A percentile compares a stretch with the other conserved stretches of the same genome.
Evolutionary conservation across 2,888 invertebrate species (phyloP).

Genomic region (Alloscopus bannaensis): DNA sequence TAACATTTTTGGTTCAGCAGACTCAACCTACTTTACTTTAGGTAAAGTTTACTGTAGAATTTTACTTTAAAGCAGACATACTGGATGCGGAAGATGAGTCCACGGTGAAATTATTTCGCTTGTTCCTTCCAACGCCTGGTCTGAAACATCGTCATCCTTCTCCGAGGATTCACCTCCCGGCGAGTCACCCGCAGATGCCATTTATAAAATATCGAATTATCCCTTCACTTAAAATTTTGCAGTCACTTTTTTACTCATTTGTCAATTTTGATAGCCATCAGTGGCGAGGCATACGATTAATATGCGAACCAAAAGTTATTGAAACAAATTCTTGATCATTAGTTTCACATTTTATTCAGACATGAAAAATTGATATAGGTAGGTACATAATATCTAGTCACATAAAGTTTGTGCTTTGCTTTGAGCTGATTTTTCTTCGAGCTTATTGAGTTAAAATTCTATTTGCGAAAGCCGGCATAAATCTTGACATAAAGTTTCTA

Average conservation of each 20-base stretch:
- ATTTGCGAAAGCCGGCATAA: too few relatives aligned
- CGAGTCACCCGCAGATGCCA: constrained; percentile 2
- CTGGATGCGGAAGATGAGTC: constrained; percentile 28
- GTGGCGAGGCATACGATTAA: too few relatives aligned
- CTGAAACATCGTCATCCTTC: background rate
- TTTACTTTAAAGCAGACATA: constrained; percentile 1
- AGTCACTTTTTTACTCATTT: background rate
- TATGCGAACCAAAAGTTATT: too few relatives aligned
- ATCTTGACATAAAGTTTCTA: constrained; percentile 48
- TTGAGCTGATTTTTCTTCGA: too few relatives aligned
- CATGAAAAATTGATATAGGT: too few relatives aligned
- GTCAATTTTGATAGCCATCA: background rate
- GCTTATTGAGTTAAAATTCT: too few relatives aligned
- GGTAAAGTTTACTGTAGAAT: background rate
- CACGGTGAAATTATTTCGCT: constrained; percentile 7
- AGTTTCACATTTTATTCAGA: too few relatives aligned
- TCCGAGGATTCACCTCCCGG: background rate
- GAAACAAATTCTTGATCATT: too few relatives aligned
- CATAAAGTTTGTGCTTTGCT: too few relatives aligned
- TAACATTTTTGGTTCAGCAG: background rate
- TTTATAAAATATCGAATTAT: too few relatives aligned
- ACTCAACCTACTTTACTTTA: background rate
- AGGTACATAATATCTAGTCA: too few relatives aligned
- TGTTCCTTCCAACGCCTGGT: background rate
- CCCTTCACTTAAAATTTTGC: too few relatives aligned